Base-by-base conservation (phyloP, 2,888 invertebrate genomes). In the Lordiphosa fenestrarum region DNA sequence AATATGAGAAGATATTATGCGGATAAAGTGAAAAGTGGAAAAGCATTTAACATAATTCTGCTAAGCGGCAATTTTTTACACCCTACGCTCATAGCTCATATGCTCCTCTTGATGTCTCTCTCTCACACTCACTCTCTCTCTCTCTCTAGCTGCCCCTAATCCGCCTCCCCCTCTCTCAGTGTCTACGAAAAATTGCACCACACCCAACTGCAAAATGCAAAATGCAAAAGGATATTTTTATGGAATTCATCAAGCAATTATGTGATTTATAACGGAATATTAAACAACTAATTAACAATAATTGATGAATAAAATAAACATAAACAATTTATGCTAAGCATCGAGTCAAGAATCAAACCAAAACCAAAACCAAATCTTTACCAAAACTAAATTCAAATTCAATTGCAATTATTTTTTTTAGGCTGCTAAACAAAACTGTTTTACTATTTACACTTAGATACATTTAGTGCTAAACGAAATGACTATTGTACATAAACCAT, bases 191-290 rank as follows among this genome's bases (percentile, higher is more conserved):
- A 63, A 65, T 64, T 61, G 78, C 76, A 77, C 82, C 55, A 58
- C 53, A 53, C 59, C 54, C 50, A 72, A 51, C 44, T 47, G 39
- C 53, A 55, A 67, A 67, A 55, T 60, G 35, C 5, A 41, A 23
- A 23, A 61, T 25, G 35, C 47, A 15, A 46, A 46, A 4, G 15
- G 35, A 50, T 67, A 68, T 72, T 73, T 73, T 63, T 73, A 78
- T 72, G 78, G 66, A 81, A 81, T 84, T 82, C 84, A 82, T 82
- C 84, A 82, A 82, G 84, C 85, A 74, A 81, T 86, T 77, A 85
- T 85, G 85, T 85, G 85, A 85, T 85, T 85, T 86, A 80, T 73
- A 83, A 76, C 76, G 63, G 69, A 71, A 73, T 69, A 73, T 59
- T 78, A 69, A 73, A 76, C 72, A 77, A 77, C 71, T 82, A 76